Base-by-base conservation (phyloP, 2,797 vertebrate species). In the Helarctos malayanus region DNA sequence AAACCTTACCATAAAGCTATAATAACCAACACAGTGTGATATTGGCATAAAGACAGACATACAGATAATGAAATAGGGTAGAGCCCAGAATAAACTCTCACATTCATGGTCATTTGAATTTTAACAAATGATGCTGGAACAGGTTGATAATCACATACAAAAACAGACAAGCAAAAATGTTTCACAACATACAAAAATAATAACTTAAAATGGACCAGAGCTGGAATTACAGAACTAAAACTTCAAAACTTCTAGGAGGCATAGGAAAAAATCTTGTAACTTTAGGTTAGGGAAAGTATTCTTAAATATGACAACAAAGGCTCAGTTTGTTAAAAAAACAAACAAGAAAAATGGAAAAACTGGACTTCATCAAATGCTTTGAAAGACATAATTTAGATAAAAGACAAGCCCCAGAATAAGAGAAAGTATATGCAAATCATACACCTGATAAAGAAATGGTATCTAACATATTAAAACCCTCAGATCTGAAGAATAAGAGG, bases 371-470 rank as follows among this genome's bases (percentile, higher is more conserved):
- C 19, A 61, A 75, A 89, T 89, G 80, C n/a, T 69, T 54, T 5
- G 83, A 80, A 91, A 63, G 45, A 69, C 1, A 63, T 23, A 35
- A 57, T 41, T 93, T 81, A 89, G 47, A 52, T 92, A 89, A 79
- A 89, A 87, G 87, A 65, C 4, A 84, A 87, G 13, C 4, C 65
- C 25, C 19, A 76, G 4, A 90, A 61, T 16, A 10, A 38, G 16
- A 90, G 25, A 80, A 94, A 97, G 76, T 75, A 91, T 35, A 23
- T 83, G 10, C 21, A 81, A 95, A 73, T 29, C 78, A 89, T 10
- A 61, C 3, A 78, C 3, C 29, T 23, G 12, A 84, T 68, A 45
- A 92, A 94, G 80, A 92, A 92, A 87, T 6, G 10, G 16, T 80
- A 57, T 19, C 23, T 7, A 41, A 32, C 9, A 81, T 57, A 82